A percentile compares a stretch with the other conserved stretches of the same genome.
phyloP scores from a whole-genome alignment of 2,888 invertebrate genomes.

The Nomada fabriciana region DNA sequence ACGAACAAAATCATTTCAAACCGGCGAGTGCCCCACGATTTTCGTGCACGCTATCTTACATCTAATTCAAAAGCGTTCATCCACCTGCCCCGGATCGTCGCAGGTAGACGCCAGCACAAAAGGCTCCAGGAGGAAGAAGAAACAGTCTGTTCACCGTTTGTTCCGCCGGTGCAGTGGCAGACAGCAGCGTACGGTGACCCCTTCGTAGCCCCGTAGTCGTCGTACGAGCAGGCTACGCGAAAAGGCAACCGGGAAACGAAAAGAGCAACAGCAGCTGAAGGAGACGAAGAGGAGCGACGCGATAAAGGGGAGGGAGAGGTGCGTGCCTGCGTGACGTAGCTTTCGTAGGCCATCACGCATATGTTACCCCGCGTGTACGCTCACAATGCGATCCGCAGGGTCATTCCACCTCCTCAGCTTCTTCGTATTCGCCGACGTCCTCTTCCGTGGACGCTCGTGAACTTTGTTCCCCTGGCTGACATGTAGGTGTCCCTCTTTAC shows the following conservation, averaged over 20 bases:
- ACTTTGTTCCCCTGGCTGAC: slow-evolving; percentile 46
- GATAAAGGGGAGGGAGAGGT: slow-evolving; percentile 64
- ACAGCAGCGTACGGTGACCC: slow-evolving; percentile 69
- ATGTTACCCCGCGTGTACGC: slow-evolving; percentile 75
- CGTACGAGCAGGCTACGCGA: slow-evolving; percentile 34
- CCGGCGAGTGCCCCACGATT: no score
- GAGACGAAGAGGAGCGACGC: slow-evolving; percentile 34
- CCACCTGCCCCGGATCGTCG: slow-evolving; percentile 31
- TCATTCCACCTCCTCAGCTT: slow-evolving; percentile 72
- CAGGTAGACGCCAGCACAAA: not conserved
- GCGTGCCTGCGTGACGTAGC: slow-evolving; percentile 81
- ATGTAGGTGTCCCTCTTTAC: slow-evolving; percentile 57
- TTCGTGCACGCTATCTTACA: no score
- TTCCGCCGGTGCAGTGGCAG: slow-evolving; percentile 63
- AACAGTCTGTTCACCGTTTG: slow-evolving; percentile 60
- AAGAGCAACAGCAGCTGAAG: slow-evolving; percentile 44
- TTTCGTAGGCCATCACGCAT: slow-evolving; percentile 81
- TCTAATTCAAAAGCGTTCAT: not conserved
- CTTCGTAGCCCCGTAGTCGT: slow-evolving; percentile 49
- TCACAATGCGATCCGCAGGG: slow-evolving; percentile 73
- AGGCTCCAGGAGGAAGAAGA: slow-evolving; percentile 31
- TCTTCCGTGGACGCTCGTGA: slow-evolving; percentile 40
- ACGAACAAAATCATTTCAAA: no score
- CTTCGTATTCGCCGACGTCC: slow-evolving; percentile 54
- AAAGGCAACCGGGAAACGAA: slow-evolving; percentile 44